Evolutionary conservation across 2,797 vertebrate genomes (phyloP).

Genomic region (Cygnus olor): DNA sequence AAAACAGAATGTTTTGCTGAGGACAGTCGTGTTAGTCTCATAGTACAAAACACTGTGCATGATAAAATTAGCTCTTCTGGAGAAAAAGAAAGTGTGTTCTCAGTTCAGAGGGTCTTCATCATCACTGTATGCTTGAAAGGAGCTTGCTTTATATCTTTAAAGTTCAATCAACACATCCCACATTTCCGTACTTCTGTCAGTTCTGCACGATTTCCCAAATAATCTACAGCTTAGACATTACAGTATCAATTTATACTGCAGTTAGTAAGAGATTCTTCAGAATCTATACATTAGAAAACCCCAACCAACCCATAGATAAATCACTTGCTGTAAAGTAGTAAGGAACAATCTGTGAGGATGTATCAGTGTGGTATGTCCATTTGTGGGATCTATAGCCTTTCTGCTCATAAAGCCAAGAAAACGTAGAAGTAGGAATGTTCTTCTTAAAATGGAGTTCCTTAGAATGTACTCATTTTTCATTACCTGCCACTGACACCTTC

Average conservation of each 20-base stretch:
- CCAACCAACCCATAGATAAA: neutral
- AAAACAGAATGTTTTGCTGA: neutral
- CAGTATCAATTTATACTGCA: neutral
- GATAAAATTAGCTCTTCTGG: neutral
- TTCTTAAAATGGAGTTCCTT: neutral
- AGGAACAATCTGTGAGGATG: neutral
- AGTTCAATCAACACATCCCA: neutral
- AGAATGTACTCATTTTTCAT: neutral
- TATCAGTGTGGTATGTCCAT: neutral
- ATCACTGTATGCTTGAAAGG: neutral
- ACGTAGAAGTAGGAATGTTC: neutral
- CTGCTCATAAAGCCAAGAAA: neutral
- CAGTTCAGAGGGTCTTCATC: neutral
- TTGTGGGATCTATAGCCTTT: no score
- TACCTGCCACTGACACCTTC: neutral
- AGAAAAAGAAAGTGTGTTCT: neutral
- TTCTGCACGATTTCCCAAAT: neutral
- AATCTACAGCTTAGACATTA: neutral
- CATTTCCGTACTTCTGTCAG: neutral
- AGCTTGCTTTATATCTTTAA: neutral
- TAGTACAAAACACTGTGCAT: neutral
- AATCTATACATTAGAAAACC: neutral
- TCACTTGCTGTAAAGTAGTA: neutral
- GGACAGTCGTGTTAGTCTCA: neutral
- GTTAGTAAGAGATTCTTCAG: neutral